These are phyloP conservation scores for Eurytoma californica DNA, from an alignment of 2,888 invertebrate species.

Conservation along the genomic window DNA sequence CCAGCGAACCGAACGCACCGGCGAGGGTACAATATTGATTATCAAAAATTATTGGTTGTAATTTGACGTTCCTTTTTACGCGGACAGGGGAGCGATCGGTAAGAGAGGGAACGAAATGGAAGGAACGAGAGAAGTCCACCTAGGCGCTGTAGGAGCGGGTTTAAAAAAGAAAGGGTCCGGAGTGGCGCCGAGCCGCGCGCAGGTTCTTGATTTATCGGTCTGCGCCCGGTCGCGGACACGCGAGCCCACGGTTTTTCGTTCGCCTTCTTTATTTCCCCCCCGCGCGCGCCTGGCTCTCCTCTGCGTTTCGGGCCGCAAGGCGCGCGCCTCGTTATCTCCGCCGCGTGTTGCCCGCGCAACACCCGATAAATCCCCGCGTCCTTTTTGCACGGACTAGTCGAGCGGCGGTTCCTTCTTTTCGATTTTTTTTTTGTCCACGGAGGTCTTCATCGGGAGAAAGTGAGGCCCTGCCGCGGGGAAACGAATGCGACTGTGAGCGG, in stretches of 20 bases:
- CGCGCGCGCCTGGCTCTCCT: slow-evolving; percentile 8
- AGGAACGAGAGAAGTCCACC: neutral
- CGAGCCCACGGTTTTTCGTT: slow-evolving; percentile 27
- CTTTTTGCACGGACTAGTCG: slow-evolving; percentile 14
- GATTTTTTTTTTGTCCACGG: neutral
- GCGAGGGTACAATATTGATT: slow-evolving; percentile 47
- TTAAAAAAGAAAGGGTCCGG: neutral
- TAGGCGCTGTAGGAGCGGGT: neutral
- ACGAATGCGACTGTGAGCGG: too few relatives aligned
- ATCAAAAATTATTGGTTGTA: slow-evolving; percentile 49
- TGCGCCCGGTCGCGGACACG: slow-evolving; percentile 22
- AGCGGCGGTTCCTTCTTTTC: too few relatives aligned
- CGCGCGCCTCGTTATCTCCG: slow-evolving; percentile 29
- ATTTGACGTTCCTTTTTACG: slow-evolving; percentile 28
- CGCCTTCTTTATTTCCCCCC: slow-evolving; percentile 44
- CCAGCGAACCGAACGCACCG: too few relatives aligned
- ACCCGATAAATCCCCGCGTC: slow-evolving; percentile 37
- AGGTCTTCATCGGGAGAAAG: slow-evolving; percentile 25
- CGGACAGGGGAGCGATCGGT: neutral
- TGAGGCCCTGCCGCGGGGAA: neutral
- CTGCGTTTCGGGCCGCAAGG: too few relatives aligned
- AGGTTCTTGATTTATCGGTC: slow-evolving; percentile 45
- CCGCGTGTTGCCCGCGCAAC: slow-evolving; percentile 8
- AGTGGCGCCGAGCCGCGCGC: slow-evolving; percentile 28
- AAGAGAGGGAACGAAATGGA: neutral